phyloP scores from a whole-genome alignment of 2,113 vertebrate species.

The Upupa epops region DNA sequence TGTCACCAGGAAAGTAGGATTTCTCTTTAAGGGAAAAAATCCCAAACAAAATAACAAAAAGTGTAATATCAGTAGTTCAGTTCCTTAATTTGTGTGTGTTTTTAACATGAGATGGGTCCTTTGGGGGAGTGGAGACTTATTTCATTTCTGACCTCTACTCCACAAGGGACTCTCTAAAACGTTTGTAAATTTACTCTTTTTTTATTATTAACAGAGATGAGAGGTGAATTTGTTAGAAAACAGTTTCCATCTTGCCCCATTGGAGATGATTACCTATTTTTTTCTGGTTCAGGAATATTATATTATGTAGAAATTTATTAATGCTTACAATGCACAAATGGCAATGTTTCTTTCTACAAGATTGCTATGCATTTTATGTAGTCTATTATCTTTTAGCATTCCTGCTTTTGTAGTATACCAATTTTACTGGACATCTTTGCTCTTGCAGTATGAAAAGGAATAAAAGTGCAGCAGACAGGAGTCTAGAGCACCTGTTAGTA shows the following conservation, averaged over 20 bases:
- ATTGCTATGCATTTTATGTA: background rate
- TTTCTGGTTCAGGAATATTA: background rate
- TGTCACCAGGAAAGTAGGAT: background rate
- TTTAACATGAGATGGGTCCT: background rate
- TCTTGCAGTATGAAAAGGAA: background rate
- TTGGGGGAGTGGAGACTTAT: background rate
- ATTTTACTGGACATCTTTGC: background rate
- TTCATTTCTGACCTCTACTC: background rate
- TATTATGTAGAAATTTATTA: background rate
- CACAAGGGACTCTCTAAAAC: background rate
- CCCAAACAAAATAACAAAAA: background rate
- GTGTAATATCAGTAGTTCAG: background rate
- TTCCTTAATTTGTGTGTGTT: background rate
- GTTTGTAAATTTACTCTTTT: background rate
- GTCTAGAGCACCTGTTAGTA: background rate
- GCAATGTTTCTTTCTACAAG: background rate
- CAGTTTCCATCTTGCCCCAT: background rate
- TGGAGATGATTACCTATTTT: background rate
- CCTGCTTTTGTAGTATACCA: background rate
- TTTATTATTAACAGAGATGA: background rate
- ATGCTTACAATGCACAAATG: background rate
- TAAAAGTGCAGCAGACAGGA: background rate
- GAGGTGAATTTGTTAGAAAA: background rate
- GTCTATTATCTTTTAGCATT: background rate
- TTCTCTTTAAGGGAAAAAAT: background rate